Evolutionary conservation across 2,888 invertebrate genomes (phyloP), one percentile per base, ranked within the genome.

Genomic region (Hemicrepidius hirtus): DNA sequence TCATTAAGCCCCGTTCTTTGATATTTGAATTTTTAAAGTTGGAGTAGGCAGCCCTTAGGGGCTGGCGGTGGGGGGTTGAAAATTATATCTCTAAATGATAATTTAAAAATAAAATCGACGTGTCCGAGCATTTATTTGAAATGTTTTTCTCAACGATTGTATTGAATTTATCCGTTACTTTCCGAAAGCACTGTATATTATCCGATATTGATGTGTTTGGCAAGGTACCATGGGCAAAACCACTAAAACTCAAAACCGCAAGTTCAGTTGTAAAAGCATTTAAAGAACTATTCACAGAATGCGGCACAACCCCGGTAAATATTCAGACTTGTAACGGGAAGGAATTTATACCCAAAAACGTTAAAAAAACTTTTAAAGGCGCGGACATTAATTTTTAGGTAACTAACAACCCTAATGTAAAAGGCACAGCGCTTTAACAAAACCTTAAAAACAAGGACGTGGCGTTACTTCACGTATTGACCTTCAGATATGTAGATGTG

Each of bases 401-500:
- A 18, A 18, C 57, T 6, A 32, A 57, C 10, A 57, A 57, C 10
- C 57, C 57, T 3, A 37, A 57, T 18, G 57, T 35, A 13, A 57
- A 37, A 57, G 57, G 1, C 6, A 0, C 46, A 46, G 9, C 46
- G 46, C n/a, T 57, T 57, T 37, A 57, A 57, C 9, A 7, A 18
- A 35, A 57, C 35, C 6, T 18, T 57, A 35, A 57, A 57, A 57
- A 16, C 35, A 5, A n/a, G 35, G 12, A 57, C 20, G 46, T 46
- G 16, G 16, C 20, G 46, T 20, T 46, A 46, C 20, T 46, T 46
- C 20, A 46, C 46, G n/a, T 57, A 57, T 4, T 1, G 37, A 12
- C 35, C 35, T 57, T 35, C 37, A 57, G 37, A 35, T 57, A 57
- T 20, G 18, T 57, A 6, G 57, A 57, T 20, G 57, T 57, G 16